Conservation (phyloP, 30 jellyfish, hydroid and myxozoan genomes). For the Turritopsis rubra region DNA sequence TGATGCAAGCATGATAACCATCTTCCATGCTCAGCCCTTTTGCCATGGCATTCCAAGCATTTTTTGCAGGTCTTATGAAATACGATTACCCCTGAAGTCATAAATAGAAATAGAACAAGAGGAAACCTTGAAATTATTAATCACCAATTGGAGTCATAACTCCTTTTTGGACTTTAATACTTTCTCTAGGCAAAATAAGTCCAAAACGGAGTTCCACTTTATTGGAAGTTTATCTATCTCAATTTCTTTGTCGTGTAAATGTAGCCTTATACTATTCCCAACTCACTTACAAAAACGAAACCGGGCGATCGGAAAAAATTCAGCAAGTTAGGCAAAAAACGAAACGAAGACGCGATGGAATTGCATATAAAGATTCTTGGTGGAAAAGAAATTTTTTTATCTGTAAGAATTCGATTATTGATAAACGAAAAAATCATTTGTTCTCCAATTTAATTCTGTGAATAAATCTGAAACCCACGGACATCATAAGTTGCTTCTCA, state of each 20-base stretch:
- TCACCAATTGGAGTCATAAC: too few relatives aligned
- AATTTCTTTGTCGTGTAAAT: neutral
- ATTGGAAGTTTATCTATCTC: neutral
- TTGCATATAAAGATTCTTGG: neutral
- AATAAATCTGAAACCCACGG: too few relatives aligned
- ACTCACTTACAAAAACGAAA: neutral
- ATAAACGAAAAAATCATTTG: neutral
- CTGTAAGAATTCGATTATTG: neutral
- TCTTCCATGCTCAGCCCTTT: too few relatives aligned
- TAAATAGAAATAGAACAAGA: neutral
- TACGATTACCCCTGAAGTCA: too few relatives aligned
- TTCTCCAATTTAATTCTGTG: neutral
- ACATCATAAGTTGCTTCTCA: too few relatives aligned
- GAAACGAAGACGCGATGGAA: neutral
- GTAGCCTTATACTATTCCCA: neutral
- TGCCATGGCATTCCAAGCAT: too few relatives aligned
- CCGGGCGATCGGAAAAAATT: neutral
- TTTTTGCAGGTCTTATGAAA: too few relatives aligned
- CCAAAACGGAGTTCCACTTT: too few relatives aligned
- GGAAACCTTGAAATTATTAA: neutral
- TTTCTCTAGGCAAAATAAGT: too few relatives aligned
- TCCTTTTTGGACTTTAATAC: too few relatives aligned
- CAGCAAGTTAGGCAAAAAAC: neutral
- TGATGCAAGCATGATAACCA: too few relatives aligned
- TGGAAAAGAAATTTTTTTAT: slow-evolving; percentile 1